Evolutionary conservation across 2,888 invertebrate genomes (phyloP), one percentile per base, ranked within the genome.

Genomic region (Periphyllus acericola): DNA sequence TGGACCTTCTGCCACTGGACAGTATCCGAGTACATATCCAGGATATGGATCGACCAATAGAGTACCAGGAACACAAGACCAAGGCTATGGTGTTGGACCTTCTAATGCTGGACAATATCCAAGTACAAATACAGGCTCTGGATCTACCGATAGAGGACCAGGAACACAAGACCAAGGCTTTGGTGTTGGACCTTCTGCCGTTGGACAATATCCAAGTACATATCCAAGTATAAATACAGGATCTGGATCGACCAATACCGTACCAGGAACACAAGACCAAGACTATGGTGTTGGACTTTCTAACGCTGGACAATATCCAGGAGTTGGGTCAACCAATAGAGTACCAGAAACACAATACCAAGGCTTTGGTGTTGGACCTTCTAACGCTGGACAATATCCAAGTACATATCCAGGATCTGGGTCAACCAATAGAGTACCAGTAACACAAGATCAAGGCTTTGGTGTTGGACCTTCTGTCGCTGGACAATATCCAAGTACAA

Each of bases 91-190:
- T 29, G 4, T 1, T 17, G 29, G 2, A 17, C 71, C 71, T 32
- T 17, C 32, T 32, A 11, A 1, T n/a, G 11, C 8, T 68, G 29
- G 11, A 68, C 68, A 68, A 68, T 68, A 68, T n/a, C 68, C 68
- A 3, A 25, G 6, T 14, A 8, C 11, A 68, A 29, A 29, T 29
- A 29, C n/a, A n/a, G 68, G 25, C 8, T 68, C n/a, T 8, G 68
- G 68, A 68, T 25, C 11, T 1, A 68, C 1, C 25, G 11, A 68
- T 11, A 68, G 3, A 68, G 29, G 1, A 29, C 29, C 1, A 11
- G 11, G 8, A n/a, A n/a, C 11, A 68, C 19, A 86, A 88, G n/a
- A 89, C 25, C 21, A 83, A 76, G 60, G 74, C 21, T 25, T 55
- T 32, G 88, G 55, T 36, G 21, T 74, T 46, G 66, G 17, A 25